Evolutionary conservation across 2,113 vertebrate species (phyloP).

Genomic region (Chlorodrepanis virens): DNA sequence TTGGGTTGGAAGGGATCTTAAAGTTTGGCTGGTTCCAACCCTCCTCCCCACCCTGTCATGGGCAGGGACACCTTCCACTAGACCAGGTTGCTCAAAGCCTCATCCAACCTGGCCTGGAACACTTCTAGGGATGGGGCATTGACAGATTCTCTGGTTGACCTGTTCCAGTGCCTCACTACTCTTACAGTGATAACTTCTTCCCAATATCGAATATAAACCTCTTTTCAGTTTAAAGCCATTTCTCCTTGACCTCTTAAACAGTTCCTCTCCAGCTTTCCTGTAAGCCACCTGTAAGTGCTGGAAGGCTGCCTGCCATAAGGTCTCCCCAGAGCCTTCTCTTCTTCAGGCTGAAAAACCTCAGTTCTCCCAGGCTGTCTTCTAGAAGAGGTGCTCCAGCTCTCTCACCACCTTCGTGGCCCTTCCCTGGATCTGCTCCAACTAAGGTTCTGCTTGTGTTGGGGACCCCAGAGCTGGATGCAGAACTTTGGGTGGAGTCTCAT

Average conservation of each 20-base stretch:
- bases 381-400: not conserved
- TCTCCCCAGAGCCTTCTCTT: fast-evolving
- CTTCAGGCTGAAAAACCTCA: not conserved
- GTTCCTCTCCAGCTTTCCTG: not conserved
- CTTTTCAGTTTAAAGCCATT: not conserved
- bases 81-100: not conserved
- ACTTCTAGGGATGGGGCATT: not conserved
- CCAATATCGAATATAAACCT: not conserved
- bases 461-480: not conserved
- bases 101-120: not conserved
- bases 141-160: not conserved
- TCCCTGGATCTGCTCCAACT: not conserved
- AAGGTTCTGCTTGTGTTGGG: not conserved
- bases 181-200: not conserved
- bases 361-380: not conserved
- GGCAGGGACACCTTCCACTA: not conserved
- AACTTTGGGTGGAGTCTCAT: not conserved
- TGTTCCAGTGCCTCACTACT: not conserved
- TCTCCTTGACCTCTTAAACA: not conserved
- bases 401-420: not conserved
- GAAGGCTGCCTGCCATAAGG: not conserved
- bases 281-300: not conserved
- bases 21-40: not conserved
- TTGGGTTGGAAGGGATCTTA: not conserved
- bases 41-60: not conserved